phyloP scores from a whole-genome alignment of 2,888 invertebrate genomes.

The Sylvicola fuscatus region DNA sequence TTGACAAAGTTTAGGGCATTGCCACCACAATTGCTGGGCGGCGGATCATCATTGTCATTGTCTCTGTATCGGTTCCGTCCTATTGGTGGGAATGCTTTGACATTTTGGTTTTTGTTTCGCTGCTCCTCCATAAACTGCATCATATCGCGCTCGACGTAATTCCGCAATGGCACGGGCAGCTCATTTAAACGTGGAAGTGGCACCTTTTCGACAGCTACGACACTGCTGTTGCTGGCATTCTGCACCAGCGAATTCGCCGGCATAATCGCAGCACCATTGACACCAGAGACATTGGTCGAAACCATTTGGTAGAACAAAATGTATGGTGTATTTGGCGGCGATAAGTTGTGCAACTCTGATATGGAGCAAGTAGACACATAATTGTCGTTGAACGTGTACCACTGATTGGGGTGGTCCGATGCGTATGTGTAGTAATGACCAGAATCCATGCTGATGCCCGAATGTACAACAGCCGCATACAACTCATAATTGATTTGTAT shows the following conservation, averaged over 20 bases:
- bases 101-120: too few relatives aligned
- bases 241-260: conserved; percentile 1
- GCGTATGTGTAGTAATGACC: conserved; percentile 80
- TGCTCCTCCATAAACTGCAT: conserved; percentile 1
- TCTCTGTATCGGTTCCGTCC: too few relatives aligned
- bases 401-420: conserved; percentile 37
- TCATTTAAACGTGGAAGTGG: conserved; percentile 18
- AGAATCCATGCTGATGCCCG: conserved; percentile 61
- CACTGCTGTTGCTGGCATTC: conserved; percentile 12
- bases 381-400: conserved; percentile 69
- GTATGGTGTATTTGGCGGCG: conserved; percentile 61
- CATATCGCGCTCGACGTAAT: conserved; percentile 21
- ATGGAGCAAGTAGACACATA: conserved; percentile 40
- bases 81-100: too few relatives aligned
- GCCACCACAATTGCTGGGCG: too few relatives aligned
- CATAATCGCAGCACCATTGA: not conserved
- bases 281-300: not conserved
- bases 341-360: conserved; percentile 36
- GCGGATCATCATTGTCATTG: too few relatives aligned
- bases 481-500: conserved; percentile 37
- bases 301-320: conserved; percentile 51
- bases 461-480: conserved; percentile 70
- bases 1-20: conserved; percentile 1
- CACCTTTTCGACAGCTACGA: conserved; percentile 12
- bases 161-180: conserved; percentile 18